Conservation (phyloP, 1,140 invertebrate genomes). For the Hydropsyche tenuis region DNA sequence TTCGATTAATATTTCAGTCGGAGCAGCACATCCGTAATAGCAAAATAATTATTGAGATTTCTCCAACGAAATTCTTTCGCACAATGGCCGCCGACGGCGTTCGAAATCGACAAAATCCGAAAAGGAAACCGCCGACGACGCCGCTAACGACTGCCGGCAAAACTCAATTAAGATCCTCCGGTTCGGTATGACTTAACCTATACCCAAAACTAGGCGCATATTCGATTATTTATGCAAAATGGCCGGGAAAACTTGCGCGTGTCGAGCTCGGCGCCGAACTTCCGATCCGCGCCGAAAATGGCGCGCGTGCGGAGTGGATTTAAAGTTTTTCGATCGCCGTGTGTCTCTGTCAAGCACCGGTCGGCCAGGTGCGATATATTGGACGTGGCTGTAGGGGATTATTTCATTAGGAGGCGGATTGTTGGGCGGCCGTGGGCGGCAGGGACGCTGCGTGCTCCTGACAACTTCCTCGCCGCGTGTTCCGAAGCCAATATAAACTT, state of each 20-base stretch:
- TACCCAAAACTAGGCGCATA: conserved; percentile 1
- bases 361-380: background rate
- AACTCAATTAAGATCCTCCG: conserved; percentile 21
- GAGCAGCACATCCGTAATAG: background rate
- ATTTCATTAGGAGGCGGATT: conserved; percentile 15
- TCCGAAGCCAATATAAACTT: conserved; percentile 18
- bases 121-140: background rate
- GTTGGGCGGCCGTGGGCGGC: background rate
- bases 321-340: background rate
- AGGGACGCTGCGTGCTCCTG: conserved; percentile 11
- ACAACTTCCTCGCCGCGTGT: background rate
- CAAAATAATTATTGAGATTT: conserved; percentile 16
- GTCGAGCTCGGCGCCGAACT: background rate
- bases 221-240: conserved; percentile 14
- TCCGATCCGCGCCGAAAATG: background rate
- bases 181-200: background rate
- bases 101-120: background rate
- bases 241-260: conserved; percentile 2
- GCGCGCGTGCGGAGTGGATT: background rate
- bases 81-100: background rate
- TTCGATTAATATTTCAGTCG: conserved; percentile 21
- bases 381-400: background rate
- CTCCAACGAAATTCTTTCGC: background rate
- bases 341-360: background rate
- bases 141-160: conserved; percentile 12